phyloP scores from a whole-genome alignment of 1,140 invertebrate species.

The Sarcophaga peregrina region DNA sequence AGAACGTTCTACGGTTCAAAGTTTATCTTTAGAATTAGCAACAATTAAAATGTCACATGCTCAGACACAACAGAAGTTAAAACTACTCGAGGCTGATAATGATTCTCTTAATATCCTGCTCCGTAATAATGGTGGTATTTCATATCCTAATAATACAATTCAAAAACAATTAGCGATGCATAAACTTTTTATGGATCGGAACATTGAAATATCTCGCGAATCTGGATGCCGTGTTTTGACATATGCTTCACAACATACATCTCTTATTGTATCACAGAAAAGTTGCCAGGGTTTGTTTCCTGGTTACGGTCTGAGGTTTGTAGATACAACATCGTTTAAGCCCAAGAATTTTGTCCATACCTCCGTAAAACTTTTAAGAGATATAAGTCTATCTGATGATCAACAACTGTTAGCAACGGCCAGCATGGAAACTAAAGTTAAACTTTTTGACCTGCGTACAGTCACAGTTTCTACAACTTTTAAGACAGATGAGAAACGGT shows the following conservation, averaged over 20 bases:
- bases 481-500: conserved; percentile 68
- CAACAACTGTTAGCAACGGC: conserved; percentile 79
- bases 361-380: conserved; percentile 79
- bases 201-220: conserved; percentile 74
- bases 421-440: conserved; percentile 80
- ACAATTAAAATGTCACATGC: conserved; percentile 71
- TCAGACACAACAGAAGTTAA: conserved; percentile 59
- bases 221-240: conserved; percentile 83
- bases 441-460: conserved; percentile 75
- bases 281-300: conserved; percentile 77
- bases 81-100: conserved; percentile 50
- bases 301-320: conserved; percentile 82
- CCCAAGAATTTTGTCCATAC: conserved; percentile 72
- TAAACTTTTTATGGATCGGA: conserved; percentile 72
- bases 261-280: conserved; percentile 76
- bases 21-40: conserved; percentile 69
- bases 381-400: conserved; percentile 79
- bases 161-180: conserved; percentile 40
- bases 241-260: conserved; percentile 69
- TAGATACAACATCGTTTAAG: conserved; percentile 75
- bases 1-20: conserved; percentile 65
- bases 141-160: neutral
- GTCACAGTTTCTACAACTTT: conserved; percentile 68
- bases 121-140: conserved; percentile 44
- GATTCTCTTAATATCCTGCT: conserved; percentile 51